Percentiles rank a stretch among this genome's conserved stretches.
Conservation (phyloP, 2,888 invertebrate species). For the Poecilus cupreus region DNA sequence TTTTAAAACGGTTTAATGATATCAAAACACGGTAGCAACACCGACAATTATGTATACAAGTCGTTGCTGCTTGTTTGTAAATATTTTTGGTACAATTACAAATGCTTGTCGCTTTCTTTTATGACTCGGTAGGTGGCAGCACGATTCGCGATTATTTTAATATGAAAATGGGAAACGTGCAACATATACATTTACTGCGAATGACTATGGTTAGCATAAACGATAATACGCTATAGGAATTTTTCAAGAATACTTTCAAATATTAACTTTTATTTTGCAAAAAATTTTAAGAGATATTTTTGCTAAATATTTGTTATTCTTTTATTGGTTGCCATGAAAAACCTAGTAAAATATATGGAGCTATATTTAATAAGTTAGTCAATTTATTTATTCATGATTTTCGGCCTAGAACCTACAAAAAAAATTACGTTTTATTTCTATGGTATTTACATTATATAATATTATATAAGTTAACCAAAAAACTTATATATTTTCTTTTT, state of each 20-base stretch:
- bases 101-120: constrained; percentile 5
- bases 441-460: no score
- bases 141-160: constrained; percentile 19
- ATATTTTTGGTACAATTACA: constrained; percentile 34
- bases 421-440: no score
- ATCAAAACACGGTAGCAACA: constrained; percentile 7
- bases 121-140: background rate
- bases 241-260: background rate
- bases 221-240: background rate
- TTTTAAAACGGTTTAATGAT: constrained; percentile 42
- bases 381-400: no score
- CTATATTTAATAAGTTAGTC: no score
- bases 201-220: background rate
- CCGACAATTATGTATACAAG: constrained; percentile 33
- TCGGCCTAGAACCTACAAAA: no score
- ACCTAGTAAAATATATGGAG: no score
- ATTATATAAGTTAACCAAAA: no score
- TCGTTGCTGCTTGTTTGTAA: constrained; percentile 12
- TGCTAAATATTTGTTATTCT: no score
- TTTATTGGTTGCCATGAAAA: no score
- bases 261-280: background rate
- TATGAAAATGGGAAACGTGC: background rate
- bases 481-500: no score
- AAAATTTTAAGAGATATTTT: no score
- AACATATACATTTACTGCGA: background rate